Evolutionary conservation across 2,797 vertebrate genomes (phyloP).

Genomic region (Alosa sapidissima): DNA sequence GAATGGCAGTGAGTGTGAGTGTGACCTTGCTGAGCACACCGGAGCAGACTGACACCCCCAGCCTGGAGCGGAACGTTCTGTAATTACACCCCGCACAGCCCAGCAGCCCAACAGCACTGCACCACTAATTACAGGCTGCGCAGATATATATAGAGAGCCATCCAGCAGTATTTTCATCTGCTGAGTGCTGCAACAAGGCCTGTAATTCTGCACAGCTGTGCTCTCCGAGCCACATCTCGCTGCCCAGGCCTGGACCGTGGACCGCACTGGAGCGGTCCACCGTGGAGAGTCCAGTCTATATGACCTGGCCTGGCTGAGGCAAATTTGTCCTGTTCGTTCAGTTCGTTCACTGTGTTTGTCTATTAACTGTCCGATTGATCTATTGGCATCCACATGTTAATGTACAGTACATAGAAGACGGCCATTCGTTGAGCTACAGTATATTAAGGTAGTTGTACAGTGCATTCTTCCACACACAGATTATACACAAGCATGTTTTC

Average conservation of each 20-base stretch:
- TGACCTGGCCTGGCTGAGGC: background rate
- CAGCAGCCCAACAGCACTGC: slow-evolving; percentile 70
- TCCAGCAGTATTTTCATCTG: slow-evolving; percentile 76
- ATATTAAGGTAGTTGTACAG: background rate
- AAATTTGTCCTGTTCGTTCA: background rate
- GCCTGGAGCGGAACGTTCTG: slow-evolving; percentile 46
- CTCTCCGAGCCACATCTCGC: slow-evolving; percentile 50
- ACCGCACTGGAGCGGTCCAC: slow-evolving; percentile 1
- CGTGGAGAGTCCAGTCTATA: background rate
- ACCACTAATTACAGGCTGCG: slow-evolving; percentile 78
- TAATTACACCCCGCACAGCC: slow-evolving; percentile 78
- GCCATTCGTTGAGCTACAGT: background rate
- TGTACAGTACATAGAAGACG: background rate
- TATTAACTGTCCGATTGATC: background rate
- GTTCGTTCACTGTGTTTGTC: background rate
- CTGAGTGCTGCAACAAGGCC: slow-evolving; percentile 62
- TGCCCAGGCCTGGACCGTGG: background rate
- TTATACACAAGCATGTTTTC: background rate
- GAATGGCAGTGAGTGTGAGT: background rate
- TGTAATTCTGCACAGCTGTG: slow-evolving; percentile 79
- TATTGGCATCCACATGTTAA: background rate
- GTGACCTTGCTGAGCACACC: slow-evolving; percentile 56
- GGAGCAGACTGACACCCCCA: slow-evolving; percentile 54
- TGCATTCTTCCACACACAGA: background rate
- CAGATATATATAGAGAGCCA: slow-evolving; percentile 77